These are phyloP conservation scores for Brachylomia viminalis DNA, from an alignment of 2,888 invertebrate genomes.

Conservation along the genomic window DNA sequence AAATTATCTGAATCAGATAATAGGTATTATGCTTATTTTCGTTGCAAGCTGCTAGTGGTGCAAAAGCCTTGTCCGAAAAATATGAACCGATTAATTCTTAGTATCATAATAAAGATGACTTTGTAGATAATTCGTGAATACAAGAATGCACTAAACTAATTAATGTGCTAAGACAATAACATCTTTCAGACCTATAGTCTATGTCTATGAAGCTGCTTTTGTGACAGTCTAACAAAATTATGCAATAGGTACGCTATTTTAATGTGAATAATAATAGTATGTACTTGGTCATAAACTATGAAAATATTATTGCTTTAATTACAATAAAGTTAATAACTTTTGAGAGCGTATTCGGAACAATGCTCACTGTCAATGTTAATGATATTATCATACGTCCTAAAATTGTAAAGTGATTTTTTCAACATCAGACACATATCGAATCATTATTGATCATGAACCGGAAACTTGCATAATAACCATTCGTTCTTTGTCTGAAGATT, in stretches of 20 bases:
- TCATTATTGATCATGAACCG: constrained; percentile 11
- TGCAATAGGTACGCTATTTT: neutral
- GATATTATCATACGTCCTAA: neutral
- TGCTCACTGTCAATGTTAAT: neutral
- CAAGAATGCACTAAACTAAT: neutral
- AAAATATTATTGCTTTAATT: constrained; percentile 20
- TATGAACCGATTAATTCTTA: constrained; percentile 4
- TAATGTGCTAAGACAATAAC: neutral
- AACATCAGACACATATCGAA: neutral
- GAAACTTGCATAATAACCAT: neutral
- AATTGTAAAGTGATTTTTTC: neutral
- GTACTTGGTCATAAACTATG: neutral
- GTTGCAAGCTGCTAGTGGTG: neutral
- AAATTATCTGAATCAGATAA: neutral
- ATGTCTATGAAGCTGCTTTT: neutral
- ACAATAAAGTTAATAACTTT: neutral
- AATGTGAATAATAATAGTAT: neutral
- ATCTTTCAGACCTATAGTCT: neutral
- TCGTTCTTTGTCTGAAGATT: constrained; percentile 11
- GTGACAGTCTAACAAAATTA: neutral
- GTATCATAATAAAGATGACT: constrained; percentile 33
- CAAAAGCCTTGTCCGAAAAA: constrained; percentile 24
- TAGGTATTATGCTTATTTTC: neutral
- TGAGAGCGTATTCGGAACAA: neutral
- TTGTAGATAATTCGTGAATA: constrained; percentile 30